A percentile compares a stretch with the other conserved stretches of the same genome.
Evolutionary conservation across 1,140 invertebrate species (phyloP).

Genomic region (Xylocopa sonorina): DNA sequence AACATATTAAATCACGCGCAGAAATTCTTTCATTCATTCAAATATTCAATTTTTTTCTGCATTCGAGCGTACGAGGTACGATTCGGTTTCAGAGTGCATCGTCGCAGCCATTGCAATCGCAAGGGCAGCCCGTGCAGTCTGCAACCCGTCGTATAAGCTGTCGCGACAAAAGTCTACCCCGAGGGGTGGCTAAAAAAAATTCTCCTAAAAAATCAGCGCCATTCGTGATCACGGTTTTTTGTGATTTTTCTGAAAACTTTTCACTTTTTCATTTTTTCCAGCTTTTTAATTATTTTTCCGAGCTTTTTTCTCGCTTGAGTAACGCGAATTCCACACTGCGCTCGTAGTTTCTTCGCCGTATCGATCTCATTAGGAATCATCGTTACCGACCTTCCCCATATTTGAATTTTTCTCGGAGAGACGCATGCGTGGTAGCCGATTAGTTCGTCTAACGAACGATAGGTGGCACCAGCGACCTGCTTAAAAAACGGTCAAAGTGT

Average conservation of each 20-base stretch:
- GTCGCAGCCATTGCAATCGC: too few species aligned
- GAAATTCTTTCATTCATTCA: neutral
- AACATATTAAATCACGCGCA: too few species aligned
- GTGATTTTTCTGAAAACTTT: slow-evolving; percentile 17
- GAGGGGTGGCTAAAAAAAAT: slow-evolving; percentile 10
- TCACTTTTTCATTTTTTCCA: slow-evolving; percentile 28
- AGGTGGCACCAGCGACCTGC: slow-evolving; percentile 74
- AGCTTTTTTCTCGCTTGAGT: slow-evolving; percentile 16
- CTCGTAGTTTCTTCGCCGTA: slow-evolving; percentile 32
- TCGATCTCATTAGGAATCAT: slow-evolving; percentile 57
- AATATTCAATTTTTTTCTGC: neutral
- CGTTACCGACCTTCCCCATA: slow-evolving; percentile 57
- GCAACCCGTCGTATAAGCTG: slow-evolving; percentile 49
- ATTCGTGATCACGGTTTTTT: neutral
- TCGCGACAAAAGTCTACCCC: slow-evolving; percentile 18
- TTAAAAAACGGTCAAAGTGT: slow-evolving; percentile 70
- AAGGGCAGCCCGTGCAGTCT: slow-evolving; percentile 39
- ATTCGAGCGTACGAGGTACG: neutral
- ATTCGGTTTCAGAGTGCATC: neutral
- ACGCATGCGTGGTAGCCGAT: slow-evolving; percentile 59
- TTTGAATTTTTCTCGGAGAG: slow-evolving; percentile 36
- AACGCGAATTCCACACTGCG: neutral
- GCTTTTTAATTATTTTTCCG: slow-evolving; percentile 36
- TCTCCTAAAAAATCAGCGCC: neutral
- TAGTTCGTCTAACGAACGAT: slow-evolving; percentile 55